Conservation (phyloP, 2,113 vertebrate species). For the Rhabdomys dilectus region DNA sequence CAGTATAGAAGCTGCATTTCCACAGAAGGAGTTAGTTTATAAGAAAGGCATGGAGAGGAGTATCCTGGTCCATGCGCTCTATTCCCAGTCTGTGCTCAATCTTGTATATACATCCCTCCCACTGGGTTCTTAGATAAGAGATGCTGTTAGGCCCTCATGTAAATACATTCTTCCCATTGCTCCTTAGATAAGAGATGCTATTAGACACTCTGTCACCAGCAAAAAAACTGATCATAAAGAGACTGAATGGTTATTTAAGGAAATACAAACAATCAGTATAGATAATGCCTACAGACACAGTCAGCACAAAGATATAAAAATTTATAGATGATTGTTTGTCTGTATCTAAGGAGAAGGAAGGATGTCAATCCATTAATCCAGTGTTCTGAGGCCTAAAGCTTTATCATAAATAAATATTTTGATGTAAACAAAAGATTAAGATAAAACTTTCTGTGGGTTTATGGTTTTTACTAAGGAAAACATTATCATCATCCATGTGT, state of each 20-base stretch:
- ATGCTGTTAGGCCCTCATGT: not conserved
- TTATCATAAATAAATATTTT: not conserved
- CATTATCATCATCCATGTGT: not conserved
- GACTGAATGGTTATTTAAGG: not conserved
- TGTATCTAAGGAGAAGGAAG: not conserved
- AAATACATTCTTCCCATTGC: not conserved
- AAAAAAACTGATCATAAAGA: not conserved
- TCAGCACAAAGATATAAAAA: not conserved
- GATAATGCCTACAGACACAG: not conserved
- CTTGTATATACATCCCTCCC: not conserved
- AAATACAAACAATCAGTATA: not conserved
- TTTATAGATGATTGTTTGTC: not conserved
- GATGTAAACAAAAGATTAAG: not conserved
- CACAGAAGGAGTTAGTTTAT: not conserved
- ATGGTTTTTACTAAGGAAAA: not conserved
- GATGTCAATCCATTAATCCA: not conserved
- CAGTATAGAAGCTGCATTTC: not conserved
- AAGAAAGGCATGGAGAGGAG: not conserved
- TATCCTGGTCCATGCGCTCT: too few species aligned
- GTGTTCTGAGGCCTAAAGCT: not conserved
- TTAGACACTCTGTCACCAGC: not conserved
- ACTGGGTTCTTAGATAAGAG: not conserved
- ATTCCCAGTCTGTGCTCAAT: not conserved
- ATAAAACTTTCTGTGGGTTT: not conserved
- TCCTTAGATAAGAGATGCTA: not conserved